Evolutionary conservation across 2,888 invertebrate species (phyloP), one percentile per base, ranked within the genome.

Genomic region (Tetropium fuscum): DNA sequence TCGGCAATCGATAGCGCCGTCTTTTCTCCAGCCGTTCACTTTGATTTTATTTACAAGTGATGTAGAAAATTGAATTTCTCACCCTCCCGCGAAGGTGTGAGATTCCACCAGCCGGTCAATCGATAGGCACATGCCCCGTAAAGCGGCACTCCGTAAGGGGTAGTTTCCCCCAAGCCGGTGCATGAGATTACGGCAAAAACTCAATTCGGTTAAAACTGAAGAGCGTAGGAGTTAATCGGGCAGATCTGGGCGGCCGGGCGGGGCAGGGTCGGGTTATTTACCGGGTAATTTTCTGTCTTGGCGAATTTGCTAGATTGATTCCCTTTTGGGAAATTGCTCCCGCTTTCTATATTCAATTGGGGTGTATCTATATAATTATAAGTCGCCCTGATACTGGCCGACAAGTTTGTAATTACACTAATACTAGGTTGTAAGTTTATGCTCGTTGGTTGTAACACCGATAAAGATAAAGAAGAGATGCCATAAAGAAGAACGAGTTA

Each of bases 51-150:
- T 81, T 80, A 79, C 81, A 80, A 81, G 79, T 80, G 81, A 81
- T 81, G 82, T 81, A 81, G 82, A 82, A 82, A 82, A 82, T 82
- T 82, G 82, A 80, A 82, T 80, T 82, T 77, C 80, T 75, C 81
- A 74, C 79, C 80, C 80, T 75, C 55, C 51, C 25, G 36, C 20
- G 51, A 67, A 75, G 72, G 68, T 71, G 70, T 65, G 58, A 64
- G 65, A 62, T 69, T 70, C 63, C 64, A 55, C 53, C 53, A 36
- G 19, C 38, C 55, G 44, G 60, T 64, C 62, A 64, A 66, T 66
- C 66, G 62, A 66, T 60, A 34, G n/a, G 27, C 3, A 11, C 16
- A 25, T 27, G 10, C n/a, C 11, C 44, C 44, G 15, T 44, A 44
- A 16, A 25, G 16, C 22, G 10, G 13, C 16, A 13, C 15, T n/a